Percentiles rank a stretch among this genome's conserved stretches.
Evolutionary conservation across 2,113 vertebrate genomes (phyloP).

Genomic region (Piliocolobus tephrosceles): DNA sequence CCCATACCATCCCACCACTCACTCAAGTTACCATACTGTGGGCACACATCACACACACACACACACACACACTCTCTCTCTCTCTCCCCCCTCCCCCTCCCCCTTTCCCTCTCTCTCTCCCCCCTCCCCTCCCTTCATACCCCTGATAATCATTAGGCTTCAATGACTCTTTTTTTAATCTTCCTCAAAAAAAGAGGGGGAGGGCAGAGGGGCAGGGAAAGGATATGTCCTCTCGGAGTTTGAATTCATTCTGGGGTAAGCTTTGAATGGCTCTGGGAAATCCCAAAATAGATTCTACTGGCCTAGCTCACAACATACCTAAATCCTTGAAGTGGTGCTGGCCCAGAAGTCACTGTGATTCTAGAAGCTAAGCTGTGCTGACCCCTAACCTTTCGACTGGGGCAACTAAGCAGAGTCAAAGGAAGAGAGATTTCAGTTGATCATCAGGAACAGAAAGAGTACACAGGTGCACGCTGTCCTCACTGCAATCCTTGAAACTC

Average conservation of each 20-base stretch:
- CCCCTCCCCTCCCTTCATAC: neutral
- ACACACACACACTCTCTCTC: too few relatives aligned
- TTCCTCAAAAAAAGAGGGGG: neutral
- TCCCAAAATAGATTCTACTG: neutral
- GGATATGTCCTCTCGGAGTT: neutral
- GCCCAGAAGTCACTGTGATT: neutral
- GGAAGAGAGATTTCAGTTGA: neutral
- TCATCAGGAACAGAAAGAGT: neutral
- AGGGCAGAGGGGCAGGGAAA: neutral
- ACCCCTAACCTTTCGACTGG: too few relatives aligned
- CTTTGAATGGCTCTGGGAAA: neutral
- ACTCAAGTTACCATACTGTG: neutral
- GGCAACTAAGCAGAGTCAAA: neutral
- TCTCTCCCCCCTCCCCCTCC: rapidly evolving
- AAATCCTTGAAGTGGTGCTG: neutral
- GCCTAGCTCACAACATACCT: neutral
- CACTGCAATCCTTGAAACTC: neutral
- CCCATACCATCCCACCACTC: too few relatives aligned
- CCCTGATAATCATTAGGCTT: neutral
- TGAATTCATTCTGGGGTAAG: neutral
- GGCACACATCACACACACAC: neutral
- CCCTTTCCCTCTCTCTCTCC: rapidly evolving
- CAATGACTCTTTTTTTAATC: neutral
- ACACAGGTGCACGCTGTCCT: neutral
- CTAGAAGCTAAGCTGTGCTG: neutral